These are phyloP conservation scores for Plectrocnemia conspersa DNA, from an alignment of 1,140 invertebrate species.

Conservation along the genomic window DNA sequence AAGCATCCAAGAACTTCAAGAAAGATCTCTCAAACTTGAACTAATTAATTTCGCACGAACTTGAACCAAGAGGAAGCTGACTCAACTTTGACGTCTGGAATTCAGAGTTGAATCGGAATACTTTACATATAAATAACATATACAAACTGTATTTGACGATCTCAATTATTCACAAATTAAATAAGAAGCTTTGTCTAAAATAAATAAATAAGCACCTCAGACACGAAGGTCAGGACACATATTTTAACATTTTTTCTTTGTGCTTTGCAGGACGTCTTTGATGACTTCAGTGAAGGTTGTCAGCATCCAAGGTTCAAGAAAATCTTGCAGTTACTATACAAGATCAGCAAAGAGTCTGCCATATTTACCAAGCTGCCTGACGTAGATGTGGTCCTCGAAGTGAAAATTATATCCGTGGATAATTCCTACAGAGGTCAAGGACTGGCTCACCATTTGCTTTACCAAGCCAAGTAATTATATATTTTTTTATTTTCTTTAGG, in stretches of 20 bases:
- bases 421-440: slow-evolving; percentile 59
- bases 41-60: no score
- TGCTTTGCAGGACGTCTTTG: slow-evolving; percentile 11
- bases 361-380: slow-evolving; percentile 54
- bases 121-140: background rate
- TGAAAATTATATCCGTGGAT: slow-evolving; percentile 65
- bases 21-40: no score
- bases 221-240: background rate
- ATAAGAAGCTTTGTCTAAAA: background rate
- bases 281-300: slow-evolving; percentile 48
- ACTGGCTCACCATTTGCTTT: slow-evolving; percentile 42
- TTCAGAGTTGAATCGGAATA: background rate
- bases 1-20: no score
- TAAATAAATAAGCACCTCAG: background rate
- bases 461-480: slow-evolving; percentile 8
- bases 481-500: no score
- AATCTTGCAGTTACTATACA: slow-evolving; percentile 57
- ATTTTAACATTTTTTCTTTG: background rate
- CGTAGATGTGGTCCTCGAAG: slow-evolving; percentile 54
- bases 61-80: background rate
- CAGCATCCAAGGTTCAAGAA: slow-evolving; percentile 58
- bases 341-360: slow-evolving; percentile 54
- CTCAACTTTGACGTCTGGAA: background rate
- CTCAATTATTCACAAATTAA: background rate
- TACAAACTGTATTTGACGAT: background rate